Evolutionary conservation across 2,797 vertebrate genomes (phyloP).

Genomic region (Aulostomus chinensis): DNA sequence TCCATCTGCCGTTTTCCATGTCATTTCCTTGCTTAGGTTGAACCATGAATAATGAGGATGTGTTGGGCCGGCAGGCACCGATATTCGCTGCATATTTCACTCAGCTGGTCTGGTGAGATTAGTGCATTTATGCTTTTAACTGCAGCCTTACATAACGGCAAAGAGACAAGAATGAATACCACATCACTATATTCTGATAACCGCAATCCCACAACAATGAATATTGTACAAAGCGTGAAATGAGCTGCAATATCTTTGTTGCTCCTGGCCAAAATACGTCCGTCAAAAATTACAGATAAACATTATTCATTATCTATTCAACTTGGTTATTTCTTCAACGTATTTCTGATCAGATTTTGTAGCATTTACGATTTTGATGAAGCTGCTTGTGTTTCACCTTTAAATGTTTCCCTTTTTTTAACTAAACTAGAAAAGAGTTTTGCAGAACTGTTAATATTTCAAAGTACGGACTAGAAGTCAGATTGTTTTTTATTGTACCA

Average conservation of each 20-base stretch:
- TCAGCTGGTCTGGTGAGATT: neutral
- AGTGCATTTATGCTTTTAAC: conserved; percentile 8
- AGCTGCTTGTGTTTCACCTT: too few species aligned
- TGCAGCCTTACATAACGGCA: neutral
- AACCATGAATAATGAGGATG: conserved; percentile 62
- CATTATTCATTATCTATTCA: too few species aligned
- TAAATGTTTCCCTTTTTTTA: too few species aligned
- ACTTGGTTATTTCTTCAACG: too few species aligned
- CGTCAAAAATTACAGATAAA: too few species aligned
- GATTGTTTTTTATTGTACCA: neutral
- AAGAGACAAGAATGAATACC: neutral
- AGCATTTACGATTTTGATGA: too few species aligned
- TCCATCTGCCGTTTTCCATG: conserved; percentile 66
- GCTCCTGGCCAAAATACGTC: too few species aligned
- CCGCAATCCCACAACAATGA: neutral
- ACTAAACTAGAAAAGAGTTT: too few species aligned
- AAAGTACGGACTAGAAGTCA: neutral
- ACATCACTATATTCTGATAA: neutral
- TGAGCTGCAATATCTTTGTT: too few species aligned
- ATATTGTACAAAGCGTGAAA: neutral
- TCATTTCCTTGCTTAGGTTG: conserved; percentile 48
- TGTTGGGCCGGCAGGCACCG: conserved; percentile 34
- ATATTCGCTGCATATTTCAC: conserved; percentile 29
- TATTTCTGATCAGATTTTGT: too few species aligned
- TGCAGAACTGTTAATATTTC: neutral